Evolutionary conservation across 1,140 invertebrate genomes (phyloP).

Genomic region (Leptinotarsa undecemlineata): DNA sequence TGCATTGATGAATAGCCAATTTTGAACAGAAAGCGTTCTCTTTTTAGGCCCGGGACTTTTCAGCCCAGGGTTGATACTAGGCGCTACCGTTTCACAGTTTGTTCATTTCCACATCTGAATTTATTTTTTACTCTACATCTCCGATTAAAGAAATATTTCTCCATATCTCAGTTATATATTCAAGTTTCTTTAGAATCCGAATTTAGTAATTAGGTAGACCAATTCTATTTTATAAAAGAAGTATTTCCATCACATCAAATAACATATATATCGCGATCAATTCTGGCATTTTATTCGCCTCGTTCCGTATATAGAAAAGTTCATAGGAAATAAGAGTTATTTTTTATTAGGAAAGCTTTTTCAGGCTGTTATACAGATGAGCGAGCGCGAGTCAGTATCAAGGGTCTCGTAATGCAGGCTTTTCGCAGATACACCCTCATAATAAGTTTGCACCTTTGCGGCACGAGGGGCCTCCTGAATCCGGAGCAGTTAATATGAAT

Average conservation of each 20-base stretch:
- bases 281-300: neutral
- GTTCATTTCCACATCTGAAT: no score
- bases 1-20: no score
- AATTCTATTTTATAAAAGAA: no score
- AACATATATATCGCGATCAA: neutral
- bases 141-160: no score
- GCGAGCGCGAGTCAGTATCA: constrained; percentile 43
- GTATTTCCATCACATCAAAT: neutral
- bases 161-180: no score
- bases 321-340: constrained; percentile 28
- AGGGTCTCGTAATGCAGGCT: constrained; percentile 48
- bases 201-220: no score
- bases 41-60: no score
- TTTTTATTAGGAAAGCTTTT: constrained; percentile 45
- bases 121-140: no score
- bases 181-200: no score
- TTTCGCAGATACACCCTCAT: constrained; percentile 48
- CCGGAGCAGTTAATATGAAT: constrained; percentile 47
- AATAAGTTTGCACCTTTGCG: constrained; percentile 50
- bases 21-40: no score
- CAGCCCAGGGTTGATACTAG: no score
- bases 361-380: constrained; percentile 43
- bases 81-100: no score
- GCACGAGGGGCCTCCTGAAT: constrained; percentile 38
- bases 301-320: neutral